A percentile compares a stretch with the other conserved stretches of the same genome.
These are phyloP conservation scores for Phymorhynchus buccinoides DNA, from an alignment of 1,140 invertebrate species.

Conservation along the genomic window DNA sequence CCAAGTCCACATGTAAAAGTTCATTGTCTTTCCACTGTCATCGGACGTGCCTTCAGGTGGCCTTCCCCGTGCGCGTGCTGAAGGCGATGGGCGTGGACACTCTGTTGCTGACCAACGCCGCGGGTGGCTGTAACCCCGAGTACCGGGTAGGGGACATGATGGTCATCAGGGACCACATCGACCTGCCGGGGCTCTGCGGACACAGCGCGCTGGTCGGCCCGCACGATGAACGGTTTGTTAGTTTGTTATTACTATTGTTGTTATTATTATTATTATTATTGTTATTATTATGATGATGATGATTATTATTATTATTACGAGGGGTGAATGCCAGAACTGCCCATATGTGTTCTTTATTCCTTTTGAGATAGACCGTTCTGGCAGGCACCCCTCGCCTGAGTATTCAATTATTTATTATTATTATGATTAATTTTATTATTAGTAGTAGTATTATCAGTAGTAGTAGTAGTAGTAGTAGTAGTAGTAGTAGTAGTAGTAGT, in stretches of 20 bases:
- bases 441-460: too few relatives aligned
- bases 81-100: conserved; percentile 91
- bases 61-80: conserved; percentile 94
- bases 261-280: too few relatives aligned
- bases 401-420: too few relatives aligned
- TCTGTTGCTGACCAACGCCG: conserved; percentile 93
- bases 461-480: too few relatives aligned
- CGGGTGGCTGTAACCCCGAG: conserved; percentile 88
- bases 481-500: not conserved
- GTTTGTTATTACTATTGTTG: not conserved
- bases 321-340: too few relatives aligned
- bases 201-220: conserved; percentile 91
- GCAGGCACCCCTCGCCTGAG: too few relatives aligned
- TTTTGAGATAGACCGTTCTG: conserved; percentile 3
- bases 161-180: conserved; percentile 96
- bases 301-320: too few relatives aligned
- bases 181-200: conserved; percentile 86
- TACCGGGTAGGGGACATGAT: conserved; percentile 94
- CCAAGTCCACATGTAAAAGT: too few relatives aligned
- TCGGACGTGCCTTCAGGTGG: conserved; percentile 83
- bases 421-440: too few relatives aligned
- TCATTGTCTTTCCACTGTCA: too few relatives aligned
- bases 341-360: not conserved
- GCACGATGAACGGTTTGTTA: conserved; percentile 87
- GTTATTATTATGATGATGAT: too few relatives aligned